Conservation (phyloP, 2,113 vertebrate genomes). For the Anguilla rostrata region DNA sequence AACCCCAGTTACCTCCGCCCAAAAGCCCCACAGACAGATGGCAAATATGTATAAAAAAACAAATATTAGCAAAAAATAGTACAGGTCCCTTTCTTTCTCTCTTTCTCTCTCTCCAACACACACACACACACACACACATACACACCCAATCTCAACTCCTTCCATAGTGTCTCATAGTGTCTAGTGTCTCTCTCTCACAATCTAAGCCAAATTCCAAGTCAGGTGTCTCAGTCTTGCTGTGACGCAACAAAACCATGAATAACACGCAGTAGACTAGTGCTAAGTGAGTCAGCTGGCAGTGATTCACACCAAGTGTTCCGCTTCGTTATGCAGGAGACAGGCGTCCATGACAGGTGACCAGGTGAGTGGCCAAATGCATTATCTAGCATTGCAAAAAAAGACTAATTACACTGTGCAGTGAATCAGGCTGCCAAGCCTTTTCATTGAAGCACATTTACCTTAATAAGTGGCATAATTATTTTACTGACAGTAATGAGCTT, state of each 20-base stretch:
- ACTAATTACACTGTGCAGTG: not conserved
- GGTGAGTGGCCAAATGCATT: not conserved
- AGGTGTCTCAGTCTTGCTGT: too few relatives aligned
- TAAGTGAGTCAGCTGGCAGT: too few relatives aligned
- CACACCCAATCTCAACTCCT: not conserved
- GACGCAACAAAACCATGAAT: too few relatives aligned
- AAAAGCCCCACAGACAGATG: not conserved
- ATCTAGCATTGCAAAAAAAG: not conserved
- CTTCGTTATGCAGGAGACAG: too few relatives aligned
- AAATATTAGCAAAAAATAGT: too few relatives aligned
- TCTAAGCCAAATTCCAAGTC: too few relatives aligned
- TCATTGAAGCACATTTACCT: not conserved
- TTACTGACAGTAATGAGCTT: slow-evolving; percentile 49
- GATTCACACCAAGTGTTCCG: too few relatives aligned
- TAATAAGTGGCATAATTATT: slow-evolving; percentile 21
- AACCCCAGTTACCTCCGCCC: not conserved
- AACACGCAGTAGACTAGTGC: too few relatives aligned
- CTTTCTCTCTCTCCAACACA: too few relatives aligned
- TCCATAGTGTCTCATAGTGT: too few relatives aligned
- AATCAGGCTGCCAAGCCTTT: not conserved
- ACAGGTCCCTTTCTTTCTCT: not conserved
- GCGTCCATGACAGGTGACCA: not conserved
- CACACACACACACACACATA: not conserved
- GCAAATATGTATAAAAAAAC: not conserved
- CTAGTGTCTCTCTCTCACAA: too few relatives aligned